Base-by-base conservation (phyloP, 2,797 vertebrate species). In the Adrianichthys oophorus region DNA sequence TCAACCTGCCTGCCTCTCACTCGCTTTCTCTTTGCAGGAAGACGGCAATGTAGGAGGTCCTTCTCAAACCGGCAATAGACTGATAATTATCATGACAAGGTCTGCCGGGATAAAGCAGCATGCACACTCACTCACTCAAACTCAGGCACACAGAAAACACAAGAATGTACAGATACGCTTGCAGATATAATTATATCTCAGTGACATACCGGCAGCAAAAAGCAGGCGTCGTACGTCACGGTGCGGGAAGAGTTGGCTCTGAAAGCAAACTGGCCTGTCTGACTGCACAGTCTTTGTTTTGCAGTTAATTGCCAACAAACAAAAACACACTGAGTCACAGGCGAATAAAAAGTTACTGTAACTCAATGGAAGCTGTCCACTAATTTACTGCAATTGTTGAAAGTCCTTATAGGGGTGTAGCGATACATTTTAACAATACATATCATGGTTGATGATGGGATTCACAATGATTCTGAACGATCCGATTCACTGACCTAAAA, bases 41-140 rank as follows among this genome's bases (percentile, higher is more conserved):
- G 53, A 70, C 55, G 23, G 59, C 65, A 71, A 62, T 65, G 74
- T 54, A 74, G 76, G 71, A 79, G 74, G 83, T 76, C 59, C 62
- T 74, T 32, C 63, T 80, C 68, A 76, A 80, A 84, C 79, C 56
- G 53, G 84, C 83, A 87, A 86, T 86, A 84, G 62, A 73, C 76
- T 47, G 74, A 89, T 89, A 91, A 91, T n/a, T n/a, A n/a, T n/a
- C 90, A 90, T 84, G 85, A 85, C 83, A 52, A 72, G 81, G 74
- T 79, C 78, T 13, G 29, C 71, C 52, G 70, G 74, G 79, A 74
- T 80, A 82, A 80, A 70, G 67, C 63, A 78, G 66, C 72, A 82
- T 63, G 70, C 70, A 42, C 55, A 40, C 24, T 23, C 29, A 42
- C 61, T 21, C 56, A 56, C 48, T 70, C 24, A 41, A 55, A 68